Evolutionary conservation across 1,140 invertebrate species (phyloP), one percentile per base, ranked within the genome.

Genomic region (Helicoverpa zea): DNA sequence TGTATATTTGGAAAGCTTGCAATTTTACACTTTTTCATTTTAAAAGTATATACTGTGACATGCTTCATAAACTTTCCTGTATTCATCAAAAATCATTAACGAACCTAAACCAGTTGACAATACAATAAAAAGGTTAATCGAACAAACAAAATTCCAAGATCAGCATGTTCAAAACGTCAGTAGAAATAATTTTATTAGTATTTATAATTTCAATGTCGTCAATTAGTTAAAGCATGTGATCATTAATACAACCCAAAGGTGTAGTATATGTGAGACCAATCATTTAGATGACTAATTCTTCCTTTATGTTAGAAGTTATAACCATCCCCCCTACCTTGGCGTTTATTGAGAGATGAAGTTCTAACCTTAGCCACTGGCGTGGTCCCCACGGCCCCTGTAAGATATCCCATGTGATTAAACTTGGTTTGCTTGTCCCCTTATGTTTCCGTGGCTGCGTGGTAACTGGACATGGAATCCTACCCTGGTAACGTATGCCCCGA

Each of bases 401-500:
- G n/a, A 59, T 80, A 47, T 68, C 86, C 88, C 78, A 76, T 88
- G 88, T 94, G 73, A 93, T 89, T 90, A 91, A 92, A 91, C 86
- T 74, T 86, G 84, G 86, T 92, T 91, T 93, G 92, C 92, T 94
- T 93, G 90, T 91, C 88, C 91, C 91, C 88, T 77, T 91, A 94
- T 94, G 93, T 93, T 16, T 84, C 92, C 82, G 92, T 85, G 83
- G 92, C 91, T 89, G 92, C 91, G 88, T 85, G 86, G 81, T 88
- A 43, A 43, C 35, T 43, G 90, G 90, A 90, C 82, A n/a, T 87
- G 78, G 86, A 63, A 43, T 56, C 88, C 58, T 47, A 88, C 76
- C 87, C 84, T 88, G 92, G 94, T 95, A 94, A 94, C 85, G 94
- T 95, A 94, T 93, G 81, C 85, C 89, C 86, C 83, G 83, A 79